Evolutionary conservation across 1,140 invertebrate genomes (phyloP), one percentile per base, ranked within the genome.

Genomic region (Drosophila equinoxialis): DNA sequence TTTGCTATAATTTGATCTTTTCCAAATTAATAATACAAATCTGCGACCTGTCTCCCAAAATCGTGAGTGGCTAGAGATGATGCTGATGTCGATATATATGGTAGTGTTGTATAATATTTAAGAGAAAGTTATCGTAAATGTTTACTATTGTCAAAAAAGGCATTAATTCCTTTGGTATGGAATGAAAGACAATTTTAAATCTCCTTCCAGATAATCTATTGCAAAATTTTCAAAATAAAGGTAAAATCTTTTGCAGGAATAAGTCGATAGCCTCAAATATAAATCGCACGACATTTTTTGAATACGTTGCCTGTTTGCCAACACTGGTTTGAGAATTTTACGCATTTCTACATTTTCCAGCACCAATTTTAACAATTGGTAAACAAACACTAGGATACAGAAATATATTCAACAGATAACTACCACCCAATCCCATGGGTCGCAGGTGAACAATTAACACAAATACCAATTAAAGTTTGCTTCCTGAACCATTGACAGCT

Each of bases 1-100:
- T 17, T 14, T 37, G 30, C 5, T 59, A 37, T 35, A 59, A 59
- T 59, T 59, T 37, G 57, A 17, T 59, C 17, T 51, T 51, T 51
- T 51, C 8, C 45, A 51, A 51, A 51, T 51, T 51, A 23, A 51
- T 23, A 51, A 51, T 23, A 51, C 45, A 51, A 51, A 51, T 51
- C 45, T 51, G 45, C 20, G 45, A 51, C 45, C 45, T 51, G 37
- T 51, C 45, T 51, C 8, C 45, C 45, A 51, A 51, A 51, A 51
- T 51, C 45, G 45, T 51, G 20, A 51, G 45, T 51, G 45, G 2
- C 14, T 51, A 51, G 45, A 51, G 45, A 51, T n/a, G 45, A 10
- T 23, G 17, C 7, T 20, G 3, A 4, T 51, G 17, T 51, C 45
- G 45, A 51, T 51, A 23, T 51, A 23, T 10, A 23, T 10, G 45